phyloP scores from a whole-genome alignment of 2,797 vertebrate genomes.

The Fringilla coelebs region DNA sequence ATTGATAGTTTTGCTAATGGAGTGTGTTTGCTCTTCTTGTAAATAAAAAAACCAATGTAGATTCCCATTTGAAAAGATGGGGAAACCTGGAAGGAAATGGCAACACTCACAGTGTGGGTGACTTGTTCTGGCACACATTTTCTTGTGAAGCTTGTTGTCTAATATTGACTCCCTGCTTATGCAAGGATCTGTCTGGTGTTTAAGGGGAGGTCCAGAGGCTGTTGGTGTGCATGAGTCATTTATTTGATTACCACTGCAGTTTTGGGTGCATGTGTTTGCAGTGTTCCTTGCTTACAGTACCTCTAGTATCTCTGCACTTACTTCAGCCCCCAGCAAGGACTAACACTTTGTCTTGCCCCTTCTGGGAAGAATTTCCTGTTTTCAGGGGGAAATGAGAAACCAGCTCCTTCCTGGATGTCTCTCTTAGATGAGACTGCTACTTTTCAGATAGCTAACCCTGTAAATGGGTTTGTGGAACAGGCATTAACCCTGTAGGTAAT shows the following conservation, averaged over 20 bases:
- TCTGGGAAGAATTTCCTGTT: neutral
- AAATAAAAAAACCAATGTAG: neutral
- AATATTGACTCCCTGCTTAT: neutral
- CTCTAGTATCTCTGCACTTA: neutral
- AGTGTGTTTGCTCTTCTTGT: neutral
- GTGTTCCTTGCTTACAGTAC: neutral
- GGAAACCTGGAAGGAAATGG: neutral
- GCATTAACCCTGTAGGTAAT: neutral
- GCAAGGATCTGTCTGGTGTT: neutral
- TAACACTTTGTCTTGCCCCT: neutral
- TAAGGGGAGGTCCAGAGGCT: neutral
- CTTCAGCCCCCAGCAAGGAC: neutral
- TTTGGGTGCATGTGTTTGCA: neutral
- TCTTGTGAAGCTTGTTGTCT: neutral
- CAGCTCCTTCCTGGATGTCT: neutral
- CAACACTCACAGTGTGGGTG: neutral
- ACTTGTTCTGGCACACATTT: accelerated
- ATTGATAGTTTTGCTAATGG: neutral
- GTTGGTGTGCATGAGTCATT: neutral
- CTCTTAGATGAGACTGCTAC: neutral
- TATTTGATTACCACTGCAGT: neutral
- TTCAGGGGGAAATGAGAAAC: neutral
- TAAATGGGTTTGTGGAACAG: neutral
- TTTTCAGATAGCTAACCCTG: neutral
- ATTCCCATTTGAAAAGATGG: neutral